Base-by-base conservation (phyloP, 2,113 vertebrate species). In the Lathamus discolor region DNA sequence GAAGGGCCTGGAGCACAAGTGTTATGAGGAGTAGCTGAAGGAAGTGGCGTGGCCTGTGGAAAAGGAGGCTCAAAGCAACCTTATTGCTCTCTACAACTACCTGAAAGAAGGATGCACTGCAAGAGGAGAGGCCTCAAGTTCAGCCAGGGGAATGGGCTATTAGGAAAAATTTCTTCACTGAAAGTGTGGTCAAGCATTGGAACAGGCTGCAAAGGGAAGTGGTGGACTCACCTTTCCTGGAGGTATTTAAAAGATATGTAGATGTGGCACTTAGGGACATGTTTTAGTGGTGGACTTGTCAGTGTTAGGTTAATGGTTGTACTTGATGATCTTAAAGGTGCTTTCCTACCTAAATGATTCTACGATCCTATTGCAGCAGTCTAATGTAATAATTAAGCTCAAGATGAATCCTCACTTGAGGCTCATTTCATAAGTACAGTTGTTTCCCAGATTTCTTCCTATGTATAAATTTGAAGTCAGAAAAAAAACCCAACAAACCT, bases 1-100 rank as follows among this genome's bases (percentile, higher is more conserved):
- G 33, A 59, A 59, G 14, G 33, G 57, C 22, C 22, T 59, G 57
- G 13, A 59, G 33, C 57, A 16, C 57, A 59, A 59, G 57, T 35
- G 57, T 35, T 12, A 13, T 41, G 44, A 54, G 19, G 15, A 41
- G 19, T 0, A 0, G 6, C n/a, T 48, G 35, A 23, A 22, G 31
- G 31, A 64, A 35, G 3, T 70, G n/a, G 13, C 13, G 1, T 2
- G 41, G 1, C 17, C 20, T 77, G 29, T 25, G 49, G 43, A 72
- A 78, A 28, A 0, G 27, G 35, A 28, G 16, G 0, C 35, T 44
- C 31, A 22, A 37, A 3, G 25, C 18, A 27, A 43, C 10, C 27
- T 83, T 31, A 20, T 16, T 3, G 1, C 14, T 54, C 23, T 39
- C n/a, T 54, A 8, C 19, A 74, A 0, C 28, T 25, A 4, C 25